These are phyloP conservation scores for Vespertilio murinus DNA, from an alignment of 2,797 vertebrate genomes.

Conservation along the genomic window DNA sequence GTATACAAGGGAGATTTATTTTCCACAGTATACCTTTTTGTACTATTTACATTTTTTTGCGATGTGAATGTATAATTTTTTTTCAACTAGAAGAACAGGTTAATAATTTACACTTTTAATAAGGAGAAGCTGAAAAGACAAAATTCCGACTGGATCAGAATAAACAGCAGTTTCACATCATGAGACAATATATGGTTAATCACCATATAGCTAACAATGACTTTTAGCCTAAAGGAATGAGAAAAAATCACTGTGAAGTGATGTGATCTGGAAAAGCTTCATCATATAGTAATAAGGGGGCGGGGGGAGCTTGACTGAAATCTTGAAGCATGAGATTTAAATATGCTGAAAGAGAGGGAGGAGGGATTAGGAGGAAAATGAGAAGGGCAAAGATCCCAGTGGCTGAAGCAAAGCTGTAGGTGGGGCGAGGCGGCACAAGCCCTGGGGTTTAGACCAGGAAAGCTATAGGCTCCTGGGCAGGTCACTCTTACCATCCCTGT, in stretches of 20 bases:
- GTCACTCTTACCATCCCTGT: neutral
- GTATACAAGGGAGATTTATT: neutral
- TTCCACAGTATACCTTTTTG: neutral
- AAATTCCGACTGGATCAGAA: neutral
- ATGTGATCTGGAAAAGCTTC: neutral
- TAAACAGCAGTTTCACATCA: neutral
- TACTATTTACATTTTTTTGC: neutral
- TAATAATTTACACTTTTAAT: conserved; percentile 17
- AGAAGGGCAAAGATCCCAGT: neutral
- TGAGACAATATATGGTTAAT: neutral
- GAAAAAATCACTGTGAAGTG: conserved; percentile 5
- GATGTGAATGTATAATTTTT: neutral
- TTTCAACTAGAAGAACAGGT: conserved; percentile 48
- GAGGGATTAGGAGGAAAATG: neutral
- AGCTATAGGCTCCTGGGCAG: neutral
- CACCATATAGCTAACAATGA: neutral
- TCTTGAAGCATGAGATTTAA: conserved; percentile 19
- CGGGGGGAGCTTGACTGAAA: neutral
- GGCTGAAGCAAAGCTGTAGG: neutral
- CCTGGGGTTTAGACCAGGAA: neutral
- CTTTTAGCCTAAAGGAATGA: conserved; percentile 32
- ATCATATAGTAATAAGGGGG: neutral
- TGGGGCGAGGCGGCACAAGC: neutral
- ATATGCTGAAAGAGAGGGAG: neutral
- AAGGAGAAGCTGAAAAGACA: conserved; percentile 4